Percentiles rank a stretch among this genome's conserved stretches.
Evolutionary conservation across 2,797 vertebrate genomes (phyloP).

Genomic region (Mastacembelus armatus): DNA sequence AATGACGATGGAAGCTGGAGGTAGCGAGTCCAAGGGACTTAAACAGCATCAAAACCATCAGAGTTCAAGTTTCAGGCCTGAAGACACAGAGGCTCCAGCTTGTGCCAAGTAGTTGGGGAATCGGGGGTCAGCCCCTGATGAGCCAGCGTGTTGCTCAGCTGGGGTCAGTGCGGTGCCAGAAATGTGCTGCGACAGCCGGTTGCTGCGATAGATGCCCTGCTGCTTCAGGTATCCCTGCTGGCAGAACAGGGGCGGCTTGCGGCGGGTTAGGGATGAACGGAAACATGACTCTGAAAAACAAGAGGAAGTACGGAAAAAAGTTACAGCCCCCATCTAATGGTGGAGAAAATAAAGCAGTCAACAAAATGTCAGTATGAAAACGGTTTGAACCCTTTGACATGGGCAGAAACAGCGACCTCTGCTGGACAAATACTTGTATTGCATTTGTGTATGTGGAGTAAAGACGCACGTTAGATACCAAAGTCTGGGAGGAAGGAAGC

Average conservation of each 20-base stretch:
- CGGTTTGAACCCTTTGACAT: too few relatives aligned
- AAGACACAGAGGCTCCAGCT: slow-evolving; percentile 68
- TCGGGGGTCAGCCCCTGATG: slow-evolving; percentile 13
- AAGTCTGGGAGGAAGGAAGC: too few relatives aligned
- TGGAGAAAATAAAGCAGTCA: too few relatives aligned
- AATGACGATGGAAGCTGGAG: slow-evolving; percentile 34
- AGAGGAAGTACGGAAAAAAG: slow-evolving; percentile 2
- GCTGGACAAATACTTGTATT: too few relatives aligned
- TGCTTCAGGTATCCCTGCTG: slow-evolving; percentile 87
- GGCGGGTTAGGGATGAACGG: slow-evolving; percentile 87
- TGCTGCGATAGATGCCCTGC: slow-evolving; percentile 83
- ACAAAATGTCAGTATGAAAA: not conserved
- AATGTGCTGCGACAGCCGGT: slow-evolving; percentile 65
- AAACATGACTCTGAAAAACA: slow-evolving; percentile 91
- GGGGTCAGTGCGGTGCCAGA: slow-evolving; percentile 68
- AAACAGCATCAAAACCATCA: slow-evolving; percentile 63
- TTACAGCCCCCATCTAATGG: too few relatives aligned
- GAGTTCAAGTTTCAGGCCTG: slow-evolving; percentile 86
- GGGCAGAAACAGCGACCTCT: too few relatives aligned
- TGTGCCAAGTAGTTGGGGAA: slow-evolving; percentile 64
- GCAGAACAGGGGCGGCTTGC: slow-evolving; percentile 91
- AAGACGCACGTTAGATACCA: too few relatives aligned
- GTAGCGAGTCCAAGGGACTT: slow-evolving; percentile 53
- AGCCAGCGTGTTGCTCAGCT: slow-evolving; percentile 10
- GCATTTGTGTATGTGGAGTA: too few relatives aligned